phyloP scores from a whole-genome alignment of 2,888 invertebrate genomes.

The Parelbella ahira region DNA sequence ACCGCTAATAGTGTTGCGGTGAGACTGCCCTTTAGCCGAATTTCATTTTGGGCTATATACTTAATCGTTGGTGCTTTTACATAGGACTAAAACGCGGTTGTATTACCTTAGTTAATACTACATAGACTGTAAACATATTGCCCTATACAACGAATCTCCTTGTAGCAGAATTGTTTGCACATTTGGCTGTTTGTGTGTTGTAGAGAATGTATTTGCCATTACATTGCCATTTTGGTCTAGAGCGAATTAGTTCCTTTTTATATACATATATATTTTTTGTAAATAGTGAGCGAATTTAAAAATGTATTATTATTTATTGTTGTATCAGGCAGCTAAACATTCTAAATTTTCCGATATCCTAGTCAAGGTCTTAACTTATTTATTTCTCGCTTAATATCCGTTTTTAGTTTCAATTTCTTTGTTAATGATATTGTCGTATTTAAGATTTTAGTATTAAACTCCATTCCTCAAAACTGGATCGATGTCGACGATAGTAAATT shows the following conservation, averaged over 20 bases:
- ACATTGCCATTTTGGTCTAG: conserved; percentile 78
- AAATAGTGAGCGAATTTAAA: conserved; percentile 73
- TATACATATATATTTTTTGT: conserved; percentile 55
- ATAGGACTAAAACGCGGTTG: conserved; percentile 30
- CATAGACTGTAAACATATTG: conserved; percentile 38
- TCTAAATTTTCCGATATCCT: conserved; percentile 74
- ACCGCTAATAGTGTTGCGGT: conserved; percentile 35
- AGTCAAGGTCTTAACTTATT: conserved; percentile 76
- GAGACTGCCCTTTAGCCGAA: conserved; percentile 27
- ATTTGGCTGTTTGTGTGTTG: conserved; percentile 61
- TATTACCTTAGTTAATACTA: conserved; percentile 31
- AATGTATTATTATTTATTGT: conserved; percentile 61
- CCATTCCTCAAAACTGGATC: conserved; percentile 59
- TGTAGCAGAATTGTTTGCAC: conserved; percentile 48
- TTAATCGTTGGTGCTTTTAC: conserved; percentile 38
- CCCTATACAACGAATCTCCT: conserved; percentile 40
- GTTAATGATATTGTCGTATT: conserved; percentile 54
- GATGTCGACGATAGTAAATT: conserved; percentile 54
- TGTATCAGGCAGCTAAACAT: conserved; percentile 53
- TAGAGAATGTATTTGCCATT: conserved; percentile 72
- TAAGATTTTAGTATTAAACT: conserved; percentile 28
- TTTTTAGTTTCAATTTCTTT: conserved; percentile 57
- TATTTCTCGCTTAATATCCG: conserved; percentile 58
- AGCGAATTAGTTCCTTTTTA: conserved; percentile 77
- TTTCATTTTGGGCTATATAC: conserved; percentile 32